Conservation (phyloP, 2,113 vertebrate genomes). For the Verasper variegatus region DNA sequence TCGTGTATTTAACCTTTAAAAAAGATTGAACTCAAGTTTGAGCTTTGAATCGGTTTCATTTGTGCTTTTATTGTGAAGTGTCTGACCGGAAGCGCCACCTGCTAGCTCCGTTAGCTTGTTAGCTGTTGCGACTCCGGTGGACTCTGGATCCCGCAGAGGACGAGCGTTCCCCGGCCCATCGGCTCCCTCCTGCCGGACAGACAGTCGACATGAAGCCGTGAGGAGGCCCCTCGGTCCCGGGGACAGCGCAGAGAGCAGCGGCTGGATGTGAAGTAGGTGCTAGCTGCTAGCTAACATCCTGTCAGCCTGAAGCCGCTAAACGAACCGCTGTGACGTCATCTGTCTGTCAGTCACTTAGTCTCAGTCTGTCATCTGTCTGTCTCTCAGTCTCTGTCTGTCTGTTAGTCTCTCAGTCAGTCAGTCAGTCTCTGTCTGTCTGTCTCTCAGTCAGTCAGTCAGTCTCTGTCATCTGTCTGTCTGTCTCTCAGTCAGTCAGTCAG, state of each 20-base stretch:
- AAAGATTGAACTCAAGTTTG: neutral
- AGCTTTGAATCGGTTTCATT: neutral
- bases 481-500: no score
- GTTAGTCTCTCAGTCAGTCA: no score
- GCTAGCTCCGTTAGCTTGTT: constrained; percentile 26
- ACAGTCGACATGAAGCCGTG: constrained; percentile 32
- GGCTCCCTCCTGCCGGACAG: neutral
- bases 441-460: no score
- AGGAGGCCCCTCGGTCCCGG: neutral
- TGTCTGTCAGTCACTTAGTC: no score
- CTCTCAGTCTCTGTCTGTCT: no score
- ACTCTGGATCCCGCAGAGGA: neutral
- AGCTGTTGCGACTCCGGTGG: neutral
- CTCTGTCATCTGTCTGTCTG: no score
- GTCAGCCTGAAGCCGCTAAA: neutral
- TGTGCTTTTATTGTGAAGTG: constrained; percentile 42
- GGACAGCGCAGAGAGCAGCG: constrained; percentile 16
- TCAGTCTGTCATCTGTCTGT: no score
- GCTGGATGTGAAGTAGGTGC: constrained; percentile 39
- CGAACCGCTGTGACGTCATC: no score
- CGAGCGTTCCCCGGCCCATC: neutral
- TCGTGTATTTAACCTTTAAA: no score
- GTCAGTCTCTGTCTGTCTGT: no score
- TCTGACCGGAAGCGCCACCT: neutral
- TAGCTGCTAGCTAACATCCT: neutral